Evolutionary conservation across 2,888 invertebrate genomes (phyloP), one percentile per base, ranked within the genome.

Genomic region (Bembecia ichneumoniformis): DNA sequence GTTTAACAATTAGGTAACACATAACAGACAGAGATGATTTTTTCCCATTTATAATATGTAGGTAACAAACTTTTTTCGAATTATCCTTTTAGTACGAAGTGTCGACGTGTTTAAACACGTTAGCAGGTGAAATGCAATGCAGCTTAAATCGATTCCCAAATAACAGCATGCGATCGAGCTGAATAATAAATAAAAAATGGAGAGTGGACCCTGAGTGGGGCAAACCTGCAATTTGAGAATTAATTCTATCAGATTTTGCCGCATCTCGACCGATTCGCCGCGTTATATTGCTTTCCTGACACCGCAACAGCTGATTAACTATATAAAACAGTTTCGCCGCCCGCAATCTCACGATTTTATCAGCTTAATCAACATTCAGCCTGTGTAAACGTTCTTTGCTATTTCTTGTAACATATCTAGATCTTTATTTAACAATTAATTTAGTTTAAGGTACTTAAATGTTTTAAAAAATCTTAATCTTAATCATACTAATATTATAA

Each of bases 51-150:
- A 28, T 9, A 28, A 28, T 28, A 28, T 28, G 7, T 28, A 28
- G 1, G 7, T 1, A 20, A 5, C 20, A 20, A 5, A 20, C 20
- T 5, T 20, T 40, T 40, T 40, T 40, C 13, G 11, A 40, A 40
- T 40, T 13, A 44, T 44, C 13, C 16, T 15, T 44, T 64, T 62
- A 58, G 62, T 63, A 60, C 56, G 58, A 52, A 60, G 62, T 71
- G 67, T 71, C 69, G 68, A 67, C 62, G 58, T 81, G 81, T 79
- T 82, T 76, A 79, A 80, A 77, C 71, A 79, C 72, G 77, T 74
- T 76, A 74, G 78, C 82, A 81, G 81, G 79, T 81, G 81, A 73
- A 76, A 71, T 77, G 77, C 68, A 71, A 71, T 77, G 77, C 68
- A 71, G 71, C 70, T 72, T 68, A 77, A 78, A 79, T 75, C 71